Conservation (phyloP, 2,113 vertebrate species). For the Corythornis madagascariensis region DNA sequence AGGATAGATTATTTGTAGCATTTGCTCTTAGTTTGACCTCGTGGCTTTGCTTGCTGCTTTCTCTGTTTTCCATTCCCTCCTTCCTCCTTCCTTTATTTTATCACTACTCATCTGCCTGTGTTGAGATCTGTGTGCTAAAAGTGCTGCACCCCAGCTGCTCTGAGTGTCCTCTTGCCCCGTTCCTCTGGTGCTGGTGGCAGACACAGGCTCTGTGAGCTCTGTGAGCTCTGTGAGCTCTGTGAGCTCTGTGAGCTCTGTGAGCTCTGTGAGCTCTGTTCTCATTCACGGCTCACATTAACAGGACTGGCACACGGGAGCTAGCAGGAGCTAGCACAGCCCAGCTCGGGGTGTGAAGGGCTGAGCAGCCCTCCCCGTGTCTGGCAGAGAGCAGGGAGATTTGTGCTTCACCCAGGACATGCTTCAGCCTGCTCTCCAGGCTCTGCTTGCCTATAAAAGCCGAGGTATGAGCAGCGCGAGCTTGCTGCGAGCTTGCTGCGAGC, state of each 20-base stretch:
- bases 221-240: background rate
- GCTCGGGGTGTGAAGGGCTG: background rate
- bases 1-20: conserved; percentile 2
- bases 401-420: background rate
- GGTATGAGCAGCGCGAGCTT: background rate
- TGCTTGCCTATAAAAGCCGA: conserved; percentile 5
- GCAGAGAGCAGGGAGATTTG: background rate
- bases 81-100: background rate
- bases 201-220: background rate
- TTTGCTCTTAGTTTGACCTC: conserved; percentile 39
- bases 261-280: background rate
- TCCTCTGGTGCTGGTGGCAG: background rate
- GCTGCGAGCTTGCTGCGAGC: background rate
- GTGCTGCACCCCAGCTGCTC: background rate
- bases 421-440: background rate
- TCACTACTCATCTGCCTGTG: background rate
- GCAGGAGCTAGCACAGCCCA: background rate
- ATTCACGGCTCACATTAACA: background rate
- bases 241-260: too few relatives aligned
- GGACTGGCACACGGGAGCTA: background rate
- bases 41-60: background rate
- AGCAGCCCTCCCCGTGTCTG: background rate
- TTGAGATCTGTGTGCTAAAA: background rate
- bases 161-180: background rate
- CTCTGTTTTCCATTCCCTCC: background rate